Evolutionary conservation across 2,888 invertebrate species (phyloP), one percentile per base, ranked within the genome.

Genomic region (Machimus atricapillus): DNA sequence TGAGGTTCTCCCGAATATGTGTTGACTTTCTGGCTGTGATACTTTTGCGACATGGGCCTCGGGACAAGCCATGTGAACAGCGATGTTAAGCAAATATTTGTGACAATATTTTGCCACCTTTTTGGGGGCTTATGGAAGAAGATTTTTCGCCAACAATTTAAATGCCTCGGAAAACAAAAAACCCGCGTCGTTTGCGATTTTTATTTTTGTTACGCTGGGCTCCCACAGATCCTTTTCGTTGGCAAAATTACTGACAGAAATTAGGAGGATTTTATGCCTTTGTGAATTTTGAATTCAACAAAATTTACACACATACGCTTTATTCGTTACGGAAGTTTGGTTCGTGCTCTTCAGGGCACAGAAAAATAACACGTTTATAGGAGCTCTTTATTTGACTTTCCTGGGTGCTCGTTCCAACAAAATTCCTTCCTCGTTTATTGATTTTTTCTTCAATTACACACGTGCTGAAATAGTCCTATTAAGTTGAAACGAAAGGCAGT

Each of bases 11-110:
- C 58, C 46, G 74, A 74, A 85, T 85, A 74, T 85, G 74, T 85
- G 85, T 85, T 85, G 74, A 85, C 85, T 85, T 85, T 74, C 66
- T 23, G 66, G 66, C 66, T 66, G 66, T 66, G 66, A 66, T 66
- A 66, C 66, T 66, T 66, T 27, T 66, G 66, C 37, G 27, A 37
- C 37, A 66, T 66, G 66, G 66, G 66, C 66, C 66, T 66, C 66
- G 23, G 66, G 58, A 66, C 58, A 82, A 34, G 58, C 58, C n/a
- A 37, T 82, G 82, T 82, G 82, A 58, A 66, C 31, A 37, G 66
- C 23, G 23, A 66, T 66, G 66, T 23, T 66, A 27, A 46, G 34
- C 31, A 82, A 82, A 82, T 82, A 82, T 82, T 82, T 82, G 58
- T 37, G 82, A 82, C 58, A 66, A 82, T 82, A 82, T 66, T 66